phyloP scores from a whole-genome alignment of 2,113 vertebrate species.

The Nansenia antarctica region DNA sequence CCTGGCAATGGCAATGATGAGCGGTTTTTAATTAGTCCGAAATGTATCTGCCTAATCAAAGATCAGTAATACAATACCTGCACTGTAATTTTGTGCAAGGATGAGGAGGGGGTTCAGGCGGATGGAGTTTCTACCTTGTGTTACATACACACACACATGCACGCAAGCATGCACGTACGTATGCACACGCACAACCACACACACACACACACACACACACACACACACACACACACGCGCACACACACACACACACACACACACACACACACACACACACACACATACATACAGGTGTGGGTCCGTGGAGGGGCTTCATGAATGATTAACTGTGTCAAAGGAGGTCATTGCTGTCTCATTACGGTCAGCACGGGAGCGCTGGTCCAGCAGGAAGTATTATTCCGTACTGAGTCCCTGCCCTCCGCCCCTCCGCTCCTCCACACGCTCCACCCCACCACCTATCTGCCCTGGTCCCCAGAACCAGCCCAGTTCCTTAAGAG shows the following conservation, averaged over 20 bases:
- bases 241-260: conserved; percentile 43
- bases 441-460: conserved; percentile 2
- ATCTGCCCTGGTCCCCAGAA: conserved; percentile 11
- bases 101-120: conserved; percentile 41
- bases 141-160: conserved; percentile 54
- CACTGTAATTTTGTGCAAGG: conserved; percentile 65
- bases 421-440: conserved; percentile 21
- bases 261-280: conserved; percentile 27
- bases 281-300: conserved; percentile 33
- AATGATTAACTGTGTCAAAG: conserved; percentile 68
- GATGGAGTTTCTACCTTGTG: conserved; percentile 68
- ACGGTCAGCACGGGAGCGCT: conserved; percentile 34
- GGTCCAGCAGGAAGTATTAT: conserved; percentile 43
- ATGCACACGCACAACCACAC: conserved; percentile 43
- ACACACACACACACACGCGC: conserved; percentile 25
- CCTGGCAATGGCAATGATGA: conserved; percentile 20
- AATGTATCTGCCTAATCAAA: conserved; percentile 77
- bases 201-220: conserved; percentile 40
- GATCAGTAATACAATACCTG: conserved; percentile 76
- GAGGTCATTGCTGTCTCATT: conserved; percentile 52
- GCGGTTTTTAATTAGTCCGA: conserved; percentile 69
- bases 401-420: neutral
- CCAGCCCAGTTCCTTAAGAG: neutral
- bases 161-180: conserved; percentile 9
- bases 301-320: conserved; percentile 60